Percentiles rank a stretch among this genome's conserved stretches.
phyloP scores from a whole-genome alignment of 2,888 invertebrate genomes.

The Pseudococcus viburni region DNA sequence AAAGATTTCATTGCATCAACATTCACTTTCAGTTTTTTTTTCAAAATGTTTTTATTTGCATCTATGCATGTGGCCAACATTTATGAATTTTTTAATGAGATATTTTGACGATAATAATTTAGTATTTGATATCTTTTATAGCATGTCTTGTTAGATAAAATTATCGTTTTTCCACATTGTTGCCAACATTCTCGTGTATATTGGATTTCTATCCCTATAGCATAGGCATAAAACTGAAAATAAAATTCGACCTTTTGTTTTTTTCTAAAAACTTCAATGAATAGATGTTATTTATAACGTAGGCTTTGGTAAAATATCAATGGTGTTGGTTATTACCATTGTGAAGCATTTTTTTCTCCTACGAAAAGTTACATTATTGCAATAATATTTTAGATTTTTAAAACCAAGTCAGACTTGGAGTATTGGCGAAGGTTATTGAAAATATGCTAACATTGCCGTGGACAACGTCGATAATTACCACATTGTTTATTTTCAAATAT shows the following conservation, averaged over 20 bases:
- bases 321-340: not conserved
- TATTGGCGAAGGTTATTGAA: slow-evolving; percentile 11
- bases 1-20: too few relatives aligned
- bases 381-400: slow-evolving; percentile 26
- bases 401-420: not conserved
- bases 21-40: too few relatives aligned
- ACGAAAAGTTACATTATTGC: not conserved
- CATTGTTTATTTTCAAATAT: slow-evolving; percentile 49
- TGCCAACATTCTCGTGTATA: not conserved
- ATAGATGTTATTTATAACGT: not conserved
- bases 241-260: not conserved
- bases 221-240: not conserved
- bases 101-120: too few relatives aligned
- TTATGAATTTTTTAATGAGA: too few relatives aligned
- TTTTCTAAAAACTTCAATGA: not conserved
- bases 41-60: too few relatives aligned
- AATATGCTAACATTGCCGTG: not conserved
- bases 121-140: not conserved
- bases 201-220: not conserved
- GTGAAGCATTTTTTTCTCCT: not conserved
- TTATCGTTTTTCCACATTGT: not conserved
- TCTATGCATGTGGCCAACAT: too few relatives aligned
- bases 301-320: not conserved
- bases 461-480: slow-evolving; percentile 24
- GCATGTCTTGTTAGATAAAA: not conserved